Base-by-base conservation (phyloP, 64 coral and sea anemone species). In the Montipora efflorescens region DNA sequence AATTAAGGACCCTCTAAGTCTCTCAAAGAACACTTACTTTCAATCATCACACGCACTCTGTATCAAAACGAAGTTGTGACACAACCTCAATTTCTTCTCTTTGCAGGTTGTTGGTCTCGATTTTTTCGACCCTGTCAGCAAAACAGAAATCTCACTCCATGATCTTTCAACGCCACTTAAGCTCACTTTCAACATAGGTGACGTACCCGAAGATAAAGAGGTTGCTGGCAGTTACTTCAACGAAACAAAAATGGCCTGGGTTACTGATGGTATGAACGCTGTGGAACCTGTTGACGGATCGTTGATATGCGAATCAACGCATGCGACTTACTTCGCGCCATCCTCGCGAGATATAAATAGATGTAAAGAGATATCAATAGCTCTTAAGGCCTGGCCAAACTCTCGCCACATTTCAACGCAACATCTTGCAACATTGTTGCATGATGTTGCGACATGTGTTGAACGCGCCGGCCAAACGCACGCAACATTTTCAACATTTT, bases 281-380 rank as follows among this genome's bases (percentile, higher is more conserved):
- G 22, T 59, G 8, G 69, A 14, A 36, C 28, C 13, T 2, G 55
- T 23, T 13, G 19, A 62, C 7, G 68, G 68, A 48, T 19, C 69
- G 10, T 55, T 88, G 9, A 23, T 5, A 13, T 88, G 87, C 72
- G 12, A 58, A 20, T 76, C 70, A 76, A 58, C 69, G 4, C 87
- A 88, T 47, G 49, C 74, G 28, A 88, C 87, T 45, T 57, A 75
- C 70, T 88, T 88, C 28, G 87, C 48, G 55, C 70, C 87, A 28
- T 84, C 61, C 53, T 57, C 1, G 53, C 53, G 10, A 15, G 1
- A 67, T 5, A 16, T 67, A 47, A 44, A 1, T 19, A 80, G 28
- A 28, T 28, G 1, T 28, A 28, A 28, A 28, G 28, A 28, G 28
- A 28, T 28, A 28, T 28, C 28, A 28, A 28, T 28, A 28, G 28